Percentiles rank a stretch among this genome's conserved stretches.
These are phyloP conservation scores for Lepidothrix coronata DNA, from an alignment of 2,113 vertebrate species.

Conservation along the genomic window DNA sequence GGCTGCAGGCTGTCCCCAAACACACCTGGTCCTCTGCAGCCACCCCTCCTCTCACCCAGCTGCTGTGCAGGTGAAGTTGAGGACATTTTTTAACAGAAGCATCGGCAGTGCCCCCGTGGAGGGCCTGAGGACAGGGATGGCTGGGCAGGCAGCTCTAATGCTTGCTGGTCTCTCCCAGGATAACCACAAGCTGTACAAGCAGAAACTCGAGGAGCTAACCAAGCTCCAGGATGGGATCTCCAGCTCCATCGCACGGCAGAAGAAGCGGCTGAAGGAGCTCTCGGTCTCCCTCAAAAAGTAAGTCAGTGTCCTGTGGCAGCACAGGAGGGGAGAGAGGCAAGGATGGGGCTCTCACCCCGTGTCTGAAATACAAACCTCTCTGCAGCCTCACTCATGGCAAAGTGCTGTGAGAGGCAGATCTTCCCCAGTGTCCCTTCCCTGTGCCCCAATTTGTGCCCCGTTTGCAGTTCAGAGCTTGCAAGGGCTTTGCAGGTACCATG, in stretches of 20 bases:
- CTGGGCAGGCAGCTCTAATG: background rate
- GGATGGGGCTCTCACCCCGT: rapidly evolving
- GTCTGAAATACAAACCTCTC: background rate
- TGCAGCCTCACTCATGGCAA: background rate
- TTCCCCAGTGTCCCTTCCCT: background rate
- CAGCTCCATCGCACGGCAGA: slow-evolving; percentile 80
- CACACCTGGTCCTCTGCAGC: background rate
- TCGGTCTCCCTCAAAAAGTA: slow-evolving; percentile 78
- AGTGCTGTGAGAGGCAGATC: background rate
- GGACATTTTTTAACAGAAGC: background rate
- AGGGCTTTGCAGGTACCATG: background rate
- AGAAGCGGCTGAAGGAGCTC: slow-evolving; percentile 81
- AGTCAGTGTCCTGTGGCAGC: background rate
- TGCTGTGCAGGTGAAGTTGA: background rate
- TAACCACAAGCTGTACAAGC: slow-evolving; percentile 85
- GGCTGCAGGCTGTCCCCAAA: background rate
- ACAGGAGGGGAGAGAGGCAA: background rate
- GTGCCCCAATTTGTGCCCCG: background rate
- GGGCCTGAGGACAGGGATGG: background rate
- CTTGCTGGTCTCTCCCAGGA: slow-evolving; percentile 72
- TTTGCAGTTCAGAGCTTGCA: background rate
- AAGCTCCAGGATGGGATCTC: slow-evolving; percentile 86
- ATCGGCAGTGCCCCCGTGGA: background rate
- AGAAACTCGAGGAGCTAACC: slow-evolving; percentile 89
- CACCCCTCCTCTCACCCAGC: background rate